These are phyloP conservation scores for Brienomyrus brachyistius DNA, from an alignment of 2,113 vertebrate genomes.

Conservation along the genomic window DNA sequence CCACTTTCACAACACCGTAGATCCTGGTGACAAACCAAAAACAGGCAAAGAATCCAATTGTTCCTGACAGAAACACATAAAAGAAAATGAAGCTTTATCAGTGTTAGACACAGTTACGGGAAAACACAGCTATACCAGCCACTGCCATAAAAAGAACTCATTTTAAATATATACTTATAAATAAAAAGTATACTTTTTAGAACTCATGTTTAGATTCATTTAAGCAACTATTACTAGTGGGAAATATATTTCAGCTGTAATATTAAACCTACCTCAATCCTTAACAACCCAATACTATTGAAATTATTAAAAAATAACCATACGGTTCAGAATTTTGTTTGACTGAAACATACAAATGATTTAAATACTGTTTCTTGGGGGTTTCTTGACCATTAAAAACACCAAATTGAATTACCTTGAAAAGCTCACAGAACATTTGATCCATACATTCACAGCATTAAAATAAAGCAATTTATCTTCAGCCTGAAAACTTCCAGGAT, in stretches of 20 bases:
- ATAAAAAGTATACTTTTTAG: too few species aligned
- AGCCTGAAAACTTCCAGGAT: neutral
- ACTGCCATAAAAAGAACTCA: neutral
- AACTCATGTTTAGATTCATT: neutral
- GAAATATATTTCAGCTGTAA: neutral
- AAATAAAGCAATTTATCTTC: neutral
- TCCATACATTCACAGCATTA: neutral
- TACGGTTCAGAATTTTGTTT: neutral
- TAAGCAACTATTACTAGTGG: neutral
- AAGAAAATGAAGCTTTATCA: neutral
- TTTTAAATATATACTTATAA: neutral
- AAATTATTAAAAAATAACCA: neutral
- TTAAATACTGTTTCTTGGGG: neutral
- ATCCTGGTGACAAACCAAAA: conserved; percentile 84
- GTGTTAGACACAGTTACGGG: neutral
- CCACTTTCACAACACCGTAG: conserved; percentile 78
- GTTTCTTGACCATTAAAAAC: neutral
- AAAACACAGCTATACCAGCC: neutral
- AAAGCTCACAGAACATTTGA: neutral
- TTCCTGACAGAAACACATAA: conserved; percentile 48
- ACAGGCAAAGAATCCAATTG: conserved; percentile 78
- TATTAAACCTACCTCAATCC: neutral
- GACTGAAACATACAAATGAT: neutral
- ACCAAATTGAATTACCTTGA: neutral
- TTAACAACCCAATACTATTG: too few species aligned